Conservation (phyloP, 2,888 invertebrate species). For the Ornithoptera alexandrae region DNA sequence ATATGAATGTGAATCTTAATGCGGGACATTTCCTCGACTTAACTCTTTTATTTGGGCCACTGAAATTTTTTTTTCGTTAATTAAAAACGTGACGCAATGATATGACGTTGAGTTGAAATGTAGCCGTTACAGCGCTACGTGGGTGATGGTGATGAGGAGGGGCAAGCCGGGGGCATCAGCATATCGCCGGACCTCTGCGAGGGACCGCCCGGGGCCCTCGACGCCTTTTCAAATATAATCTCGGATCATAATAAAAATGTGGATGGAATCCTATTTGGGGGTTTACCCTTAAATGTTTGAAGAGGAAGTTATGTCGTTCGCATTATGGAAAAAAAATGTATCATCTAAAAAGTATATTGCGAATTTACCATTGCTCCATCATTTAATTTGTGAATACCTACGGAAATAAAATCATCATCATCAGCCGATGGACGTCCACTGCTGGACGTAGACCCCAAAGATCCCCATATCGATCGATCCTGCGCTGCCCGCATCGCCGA, state of each 20-base stretch:
- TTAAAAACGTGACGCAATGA: not conserved
- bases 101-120: not conserved
- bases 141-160: not conserved
- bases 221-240: conserved; percentile 1
- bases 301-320: not conserved
- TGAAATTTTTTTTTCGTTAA: not conserved
- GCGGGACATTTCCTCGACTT: not conserved
- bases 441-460: no score
- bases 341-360: no score
- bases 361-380: no score
- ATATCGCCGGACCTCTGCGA: not conserved
- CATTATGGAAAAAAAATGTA: not conserved
- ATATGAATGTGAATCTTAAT: conserved; percentile 1
- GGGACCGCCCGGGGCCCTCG: not conserved
- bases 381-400: no score
- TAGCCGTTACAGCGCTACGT: not conserved
- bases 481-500: no score
- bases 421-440: no score
- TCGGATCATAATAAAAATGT: conserved; percentile 2
- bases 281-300: not conserved
- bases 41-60: not conserved
- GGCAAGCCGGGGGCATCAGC: not conserved
- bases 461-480: no score
- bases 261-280: not conserved
- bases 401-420: no score